Evolutionary conservation across 1,140 invertebrate genomes (phyloP).

Genomic region (Lepidurus packardi): DNA sequence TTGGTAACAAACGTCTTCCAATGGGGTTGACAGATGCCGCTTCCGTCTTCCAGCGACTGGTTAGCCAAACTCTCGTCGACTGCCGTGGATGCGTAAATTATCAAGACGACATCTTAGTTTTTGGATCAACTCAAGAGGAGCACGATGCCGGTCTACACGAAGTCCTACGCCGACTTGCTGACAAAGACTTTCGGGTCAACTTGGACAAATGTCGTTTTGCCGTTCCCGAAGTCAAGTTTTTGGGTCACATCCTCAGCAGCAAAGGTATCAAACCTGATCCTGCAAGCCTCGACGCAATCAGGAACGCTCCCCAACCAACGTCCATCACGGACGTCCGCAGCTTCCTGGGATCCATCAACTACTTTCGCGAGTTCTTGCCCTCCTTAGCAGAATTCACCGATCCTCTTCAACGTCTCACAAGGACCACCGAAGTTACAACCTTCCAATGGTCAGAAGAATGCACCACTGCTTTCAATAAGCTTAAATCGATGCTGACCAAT

Average conservation of each 20-base stretch:
- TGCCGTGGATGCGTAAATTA: neutral
- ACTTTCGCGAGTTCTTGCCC: neutral
- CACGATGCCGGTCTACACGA: constrained; percentile 37
- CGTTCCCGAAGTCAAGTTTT: constrained; percentile 40
- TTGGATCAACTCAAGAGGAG: constrained; percentile 35
- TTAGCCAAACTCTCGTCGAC: neutral
- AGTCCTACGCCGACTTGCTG: constrained; percentile 38
- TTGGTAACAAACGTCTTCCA: neutral
- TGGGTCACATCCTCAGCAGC: constrained; percentile 42
- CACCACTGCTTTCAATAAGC: constrained; percentile 44
- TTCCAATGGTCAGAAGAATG: constrained; percentile 39
- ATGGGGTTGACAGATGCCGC: neutral
- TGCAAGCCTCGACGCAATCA: constrained; percentile 44
- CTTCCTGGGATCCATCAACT: neutral
- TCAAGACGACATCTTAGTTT: constrained; percentile 40
- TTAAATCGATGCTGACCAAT: neutral
- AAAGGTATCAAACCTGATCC: constrained; percentile 42
- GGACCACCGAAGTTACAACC: neutral
- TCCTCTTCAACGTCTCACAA: neutral
- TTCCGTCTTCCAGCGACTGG: neutral
- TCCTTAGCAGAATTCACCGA: neutral
- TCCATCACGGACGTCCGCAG: neutral
- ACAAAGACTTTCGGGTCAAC: constrained; percentile 41
- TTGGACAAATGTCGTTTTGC: constrained; percentile 44
- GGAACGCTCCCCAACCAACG: constrained; percentile 40